These are phyloP conservation scores for Lytechinus pictus DNA, from an alignment of 35 echinoderm and acorn worm genomes.

Conservation along the genomic window DNA sequence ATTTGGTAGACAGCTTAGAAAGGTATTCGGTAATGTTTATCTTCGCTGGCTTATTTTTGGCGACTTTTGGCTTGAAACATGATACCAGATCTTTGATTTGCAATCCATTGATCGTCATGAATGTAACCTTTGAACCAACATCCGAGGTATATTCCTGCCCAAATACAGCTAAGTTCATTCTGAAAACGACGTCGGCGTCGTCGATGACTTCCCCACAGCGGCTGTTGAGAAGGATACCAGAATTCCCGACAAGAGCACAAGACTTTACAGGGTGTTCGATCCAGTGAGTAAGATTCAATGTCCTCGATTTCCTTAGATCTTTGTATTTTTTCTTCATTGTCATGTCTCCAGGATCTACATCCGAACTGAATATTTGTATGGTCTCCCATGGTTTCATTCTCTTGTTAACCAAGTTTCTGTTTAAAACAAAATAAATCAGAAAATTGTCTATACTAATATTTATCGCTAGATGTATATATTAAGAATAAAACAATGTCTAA, in stretches of 20 bases:
- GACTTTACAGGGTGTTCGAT: neutral
- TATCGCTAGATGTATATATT: too few relatives aligned
- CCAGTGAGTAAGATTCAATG: neutral
- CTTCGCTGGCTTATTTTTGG: neutral
- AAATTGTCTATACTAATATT: too few relatives aligned
- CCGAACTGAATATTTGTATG: neutral
- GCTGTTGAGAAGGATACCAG: neutral
- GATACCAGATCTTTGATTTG: neutral
- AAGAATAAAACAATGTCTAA: too few relatives aligned
- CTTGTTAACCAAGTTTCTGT: neutral
- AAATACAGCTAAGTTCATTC: conserved; percentile 31
- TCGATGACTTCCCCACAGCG: conserved; percentile 16
- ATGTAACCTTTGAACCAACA: conserved; percentile 54
- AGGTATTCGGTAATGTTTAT: neutral
- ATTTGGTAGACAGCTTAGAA: neutral
- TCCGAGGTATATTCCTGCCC: conserved; percentile 13
- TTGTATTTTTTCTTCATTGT: neutral
- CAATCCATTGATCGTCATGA: conserved; percentile 61
- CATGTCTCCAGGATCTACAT: neutral
- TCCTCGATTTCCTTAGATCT: neutral
- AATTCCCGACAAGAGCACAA: conserved; percentile 7
- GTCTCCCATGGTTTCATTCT: neutral
- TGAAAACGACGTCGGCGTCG: neutral
- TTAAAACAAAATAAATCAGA: neutral
- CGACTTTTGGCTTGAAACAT: neutral